Conservation (phyloP, 30 jellyfish, hydroid and myxozoan genomes). For the Turritopsis dohrnii region DNA sequence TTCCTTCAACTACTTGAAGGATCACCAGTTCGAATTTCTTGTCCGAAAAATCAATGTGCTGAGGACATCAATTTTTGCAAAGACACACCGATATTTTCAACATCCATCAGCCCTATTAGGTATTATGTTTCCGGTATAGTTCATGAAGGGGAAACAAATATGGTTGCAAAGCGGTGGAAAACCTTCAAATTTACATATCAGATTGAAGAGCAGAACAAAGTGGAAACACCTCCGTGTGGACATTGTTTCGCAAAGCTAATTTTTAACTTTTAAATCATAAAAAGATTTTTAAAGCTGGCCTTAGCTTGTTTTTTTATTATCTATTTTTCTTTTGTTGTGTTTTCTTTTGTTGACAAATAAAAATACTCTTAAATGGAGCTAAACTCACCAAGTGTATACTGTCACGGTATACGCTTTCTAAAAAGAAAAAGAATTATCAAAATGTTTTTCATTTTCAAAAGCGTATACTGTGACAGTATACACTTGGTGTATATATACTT, state of each 20-base stretch:
- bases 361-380: too few species aligned
- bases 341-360: too few species aligned
- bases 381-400: too few species aligned
- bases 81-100: constrained; percentile 20
- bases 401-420: too few species aligned
- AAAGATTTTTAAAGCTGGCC: too few species aligned
- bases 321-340: too few species aligned
- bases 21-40: neutral
- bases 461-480: too few species aligned
- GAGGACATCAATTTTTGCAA: neutral
- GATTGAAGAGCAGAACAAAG: constrained; percentile 8
- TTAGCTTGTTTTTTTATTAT: too few species aligned
- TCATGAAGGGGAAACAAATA: constrained; percentile 9
- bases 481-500: too few species aligned
- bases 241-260: neutral
- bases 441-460: too few species aligned
- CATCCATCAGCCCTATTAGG: neutral
- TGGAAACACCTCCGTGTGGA: neutral
- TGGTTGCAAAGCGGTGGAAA: constrained; percentile 14
- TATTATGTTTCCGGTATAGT: neutral
- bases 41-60: constrained; percentile 2
- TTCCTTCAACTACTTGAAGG: neutral
- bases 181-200: constrained; percentile 10
- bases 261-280: neutral
- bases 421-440: too few species aligned